Conservation (phyloP, 2,888 invertebrate genomes). For the Microchrysa polita region DNA sequence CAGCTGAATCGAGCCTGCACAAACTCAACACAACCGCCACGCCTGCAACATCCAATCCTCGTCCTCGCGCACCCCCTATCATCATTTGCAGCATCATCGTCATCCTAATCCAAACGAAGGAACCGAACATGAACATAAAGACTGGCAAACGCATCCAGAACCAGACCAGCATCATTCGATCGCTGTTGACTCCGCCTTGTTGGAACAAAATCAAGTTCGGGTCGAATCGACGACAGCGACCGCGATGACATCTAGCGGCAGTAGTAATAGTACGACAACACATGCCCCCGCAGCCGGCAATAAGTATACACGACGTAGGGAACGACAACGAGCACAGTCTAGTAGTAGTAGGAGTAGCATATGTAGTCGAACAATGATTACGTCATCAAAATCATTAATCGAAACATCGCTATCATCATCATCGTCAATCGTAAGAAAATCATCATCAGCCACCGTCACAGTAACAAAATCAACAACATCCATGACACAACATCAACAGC, state of each 20-base stretch:
- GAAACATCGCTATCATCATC: constrained; percentile 13
- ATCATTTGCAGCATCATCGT: background rate
- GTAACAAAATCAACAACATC: constrained; percentile 15
- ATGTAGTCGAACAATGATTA: too few relatives aligned
- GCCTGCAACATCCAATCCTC: too few relatives aligned
- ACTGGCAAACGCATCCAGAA: too few relatives aligned
- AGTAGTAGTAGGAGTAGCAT: background rate
- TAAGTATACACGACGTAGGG: constrained; percentile 63
- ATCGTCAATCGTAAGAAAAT: background rate
- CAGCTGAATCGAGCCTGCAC: constrained; percentile 63
- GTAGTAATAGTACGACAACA: constrained; percentile 6
- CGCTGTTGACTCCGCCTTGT: too few relatives aligned
- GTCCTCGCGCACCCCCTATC: background rate
- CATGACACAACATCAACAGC: constrained; percentile 9
- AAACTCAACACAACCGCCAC: constrained; percentile 50
- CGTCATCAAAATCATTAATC: too few relatives aligned
- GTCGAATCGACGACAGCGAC: too few relatives aligned
- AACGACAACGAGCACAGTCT: constrained; percentile 45
- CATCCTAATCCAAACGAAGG: background rate
- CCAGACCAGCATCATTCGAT: too few relatives aligned
- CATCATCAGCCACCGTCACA: constrained; percentile 25
- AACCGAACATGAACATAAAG: too few relatives aligned
- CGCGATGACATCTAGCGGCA: too few relatives aligned
- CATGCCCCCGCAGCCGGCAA: too few relatives aligned
- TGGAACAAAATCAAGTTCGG: too few relatives aligned